phyloP scores from a whole-genome alignment of 2,113 vertebrate genomes.

The Poeciliopsis prolifica region DNA sequence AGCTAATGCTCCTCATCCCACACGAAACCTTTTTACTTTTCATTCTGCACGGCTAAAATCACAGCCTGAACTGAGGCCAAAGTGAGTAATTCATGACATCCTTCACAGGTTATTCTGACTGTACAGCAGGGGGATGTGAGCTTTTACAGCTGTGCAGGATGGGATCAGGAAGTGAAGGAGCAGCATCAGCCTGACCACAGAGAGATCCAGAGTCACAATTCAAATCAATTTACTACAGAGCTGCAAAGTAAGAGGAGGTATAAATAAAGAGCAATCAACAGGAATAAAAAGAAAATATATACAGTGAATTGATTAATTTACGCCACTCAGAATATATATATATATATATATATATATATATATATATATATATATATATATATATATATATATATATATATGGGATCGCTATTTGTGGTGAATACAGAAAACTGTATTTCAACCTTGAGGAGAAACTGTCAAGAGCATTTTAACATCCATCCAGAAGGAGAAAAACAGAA shows the following conservation, averaged over 20 bases:
- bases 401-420: not conserved
- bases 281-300: not conserved
- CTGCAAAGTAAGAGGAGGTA: no score
- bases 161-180: not conserved
- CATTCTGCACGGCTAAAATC: not conserved
- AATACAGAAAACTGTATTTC: not conserved
- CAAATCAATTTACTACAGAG: no score
- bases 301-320: not conserved
- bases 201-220: no score
- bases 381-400: no score
- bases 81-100: not conserved
- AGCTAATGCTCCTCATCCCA: not conserved
- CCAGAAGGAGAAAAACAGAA: not conserved
- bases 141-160: slow-evolving; percentile 17
- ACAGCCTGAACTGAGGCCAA: not conserved
- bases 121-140: not conserved
- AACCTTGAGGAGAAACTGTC: slow-evolving; percentile 8
- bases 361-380: no score
- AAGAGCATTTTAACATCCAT: no score
- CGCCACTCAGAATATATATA: not conserved
- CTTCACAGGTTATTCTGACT: not conserved
- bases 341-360: no score
- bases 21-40: not conserved
- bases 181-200: not conserved
- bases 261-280: no score